Evolutionary conservation across 2,113 vertebrate genomes (phyloP), one percentile per base, ranked within the genome.

Genomic region (Spea multiplicata): DNA sequence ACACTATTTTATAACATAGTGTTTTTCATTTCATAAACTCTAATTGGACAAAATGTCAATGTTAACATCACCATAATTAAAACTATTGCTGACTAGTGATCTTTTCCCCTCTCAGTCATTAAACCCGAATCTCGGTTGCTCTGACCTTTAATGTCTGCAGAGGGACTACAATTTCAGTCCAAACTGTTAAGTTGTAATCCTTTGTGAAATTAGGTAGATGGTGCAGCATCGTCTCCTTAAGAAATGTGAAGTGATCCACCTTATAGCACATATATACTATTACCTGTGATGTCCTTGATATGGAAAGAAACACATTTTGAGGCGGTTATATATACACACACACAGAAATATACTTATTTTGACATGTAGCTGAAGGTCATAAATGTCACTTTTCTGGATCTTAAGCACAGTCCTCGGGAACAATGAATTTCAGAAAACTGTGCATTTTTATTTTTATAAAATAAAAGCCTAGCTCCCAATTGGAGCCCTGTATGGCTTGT

Each of bases 51-150:
- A 80, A 74, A 80, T 80, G 78, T 80, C 78, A 80, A 80, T 80
- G 78, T 80, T 80, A 80, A 80, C 78, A 80, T 80, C 78, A 73
- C 78, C 78, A 80, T 80, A 80, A 80, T 80, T 80, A 80, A 80
- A 80, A 80, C 78, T 73, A 80, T 80, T 80, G 78, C 78, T 80
- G 78, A 80, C 78, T 80, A 80, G 78, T 80, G 78, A 80, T 80
- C 78, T 80, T 80, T 80, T 80, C 78, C 78, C 78, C 78, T 80
- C 71, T 80, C 71, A 74, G 78, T 80, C 78, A 80, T 80, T 80
- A 80, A 80, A 80, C 78, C 71, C 74, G 78, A 80, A 80, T 74
- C 71, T 80, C 71, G 46, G 78, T 80, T 80, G 78, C 71, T 80
- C 71, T 80, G 78, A 80, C 78, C 78, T 80, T 80, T 80, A 46